phyloP scores from a whole-genome alignment of 1,140 invertebrate species.

The Penaeus chinensis region DNA sequence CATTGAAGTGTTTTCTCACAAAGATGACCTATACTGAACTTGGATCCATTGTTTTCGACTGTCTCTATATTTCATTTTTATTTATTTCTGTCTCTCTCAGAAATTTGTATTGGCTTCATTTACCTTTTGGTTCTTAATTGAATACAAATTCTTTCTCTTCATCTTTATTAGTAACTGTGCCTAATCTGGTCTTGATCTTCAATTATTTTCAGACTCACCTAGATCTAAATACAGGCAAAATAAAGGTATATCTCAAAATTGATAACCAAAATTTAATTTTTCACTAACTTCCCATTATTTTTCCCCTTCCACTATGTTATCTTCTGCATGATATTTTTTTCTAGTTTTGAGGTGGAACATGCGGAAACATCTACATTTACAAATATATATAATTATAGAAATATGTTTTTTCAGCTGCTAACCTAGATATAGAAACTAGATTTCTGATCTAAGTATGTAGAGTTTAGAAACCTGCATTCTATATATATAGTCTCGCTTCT shows the following conservation, averaged over 20 bases:
- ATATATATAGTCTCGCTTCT: too few relatives aligned
- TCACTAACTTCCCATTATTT: neutral
- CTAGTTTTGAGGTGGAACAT: neutral
- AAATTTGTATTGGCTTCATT: too few relatives aligned
- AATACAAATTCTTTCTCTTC: neutral
- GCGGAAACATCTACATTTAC: neutral
- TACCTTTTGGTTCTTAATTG: too few relatives aligned
- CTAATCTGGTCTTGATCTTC: slow-evolving; percentile 10
- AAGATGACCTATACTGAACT: neutral
- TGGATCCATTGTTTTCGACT: neutral
- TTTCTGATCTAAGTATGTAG: neutral
- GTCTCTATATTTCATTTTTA: neutral
- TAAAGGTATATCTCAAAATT: slow-evolving; percentile 39
- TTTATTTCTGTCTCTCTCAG: neutral
- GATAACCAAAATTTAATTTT: slow-evolving; percentile 1
- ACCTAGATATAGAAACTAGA: neutral
- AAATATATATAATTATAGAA: slow-evolving; percentile 27
- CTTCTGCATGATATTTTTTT: neutral
- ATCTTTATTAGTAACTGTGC: neutral
- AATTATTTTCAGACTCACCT: slow-evolving; percentile 36
- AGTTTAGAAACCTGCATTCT: slow-evolving; percentile 11
- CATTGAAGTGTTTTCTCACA: neutral
- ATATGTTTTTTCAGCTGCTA: slow-evolving; percentile 12
- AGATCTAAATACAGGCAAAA: slow-evolving; percentile 53
- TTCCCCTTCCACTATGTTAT: neutral